Base-by-base conservation (phyloP, 2,888 invertebrate species). In the Conchocele bisecta region DNA sequence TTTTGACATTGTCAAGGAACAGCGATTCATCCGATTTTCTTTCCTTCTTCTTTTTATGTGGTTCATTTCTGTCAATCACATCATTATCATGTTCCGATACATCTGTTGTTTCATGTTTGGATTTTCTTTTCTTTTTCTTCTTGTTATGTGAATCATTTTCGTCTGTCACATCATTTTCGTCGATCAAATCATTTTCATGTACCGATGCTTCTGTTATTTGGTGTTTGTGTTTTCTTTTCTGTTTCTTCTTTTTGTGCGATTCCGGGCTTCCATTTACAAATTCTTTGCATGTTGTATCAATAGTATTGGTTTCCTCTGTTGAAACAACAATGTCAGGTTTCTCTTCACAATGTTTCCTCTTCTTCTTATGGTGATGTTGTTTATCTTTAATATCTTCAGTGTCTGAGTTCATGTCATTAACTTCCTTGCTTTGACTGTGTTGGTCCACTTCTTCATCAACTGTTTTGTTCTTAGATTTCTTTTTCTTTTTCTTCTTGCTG, bases 401-500 rank as follows among this genome's bases (percentile, higher is more conserved):
- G n/a, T 13, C 29, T 2, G 9, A 13, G 9, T 3, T 41, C 20
- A 15, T 26, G n/a, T n/a, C n/a, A n/a, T 44, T 37, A 26, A n/a
- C 20, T 13, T 58, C 46, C 13, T 0, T 9, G 1, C 4, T 44
- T 22, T 46, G 17, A 20, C 20, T 11, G 1, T 46, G n/a, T 9
- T 46, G 15, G 20, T 46, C 24, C 46, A 46, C 0, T 15, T 20
- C 11, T 22, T 17, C 13, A 11, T 13, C 37, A 1, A 3, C 33
- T 17, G 9, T 37, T 54, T 31, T 41, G 11, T 63, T 9, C 37
- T 28, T 44, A 17, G 44, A 28, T 31, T 48, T 56, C 24, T 39
- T 57, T 41, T 37, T 35, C 13, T 57, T 50, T 31, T 65, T 57
- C 15, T 65, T 33, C 50, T 35, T 24, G 24, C 31, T 39, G 13